A percentile compares a stretch with the other conserved stretches of the same genome.
Conservation (phyloP, 2,113 vertebrate species). For the Herpailurus yagouaroundi region DNA sequence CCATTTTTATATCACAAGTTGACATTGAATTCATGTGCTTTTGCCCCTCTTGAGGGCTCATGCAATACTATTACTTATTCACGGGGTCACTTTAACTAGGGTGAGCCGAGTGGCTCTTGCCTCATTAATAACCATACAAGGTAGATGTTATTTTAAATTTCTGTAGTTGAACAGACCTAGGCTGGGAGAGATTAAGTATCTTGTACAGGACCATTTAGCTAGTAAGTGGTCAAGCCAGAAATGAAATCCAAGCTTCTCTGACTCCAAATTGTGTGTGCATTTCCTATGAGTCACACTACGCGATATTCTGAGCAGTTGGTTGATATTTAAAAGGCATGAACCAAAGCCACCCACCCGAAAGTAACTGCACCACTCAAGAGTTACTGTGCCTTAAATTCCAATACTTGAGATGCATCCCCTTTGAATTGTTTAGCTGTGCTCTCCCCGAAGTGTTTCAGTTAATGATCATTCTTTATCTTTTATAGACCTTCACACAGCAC, state of each 20-base stretch:
- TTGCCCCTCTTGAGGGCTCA: background rate
- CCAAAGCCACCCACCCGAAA: conserved; percentile 51
- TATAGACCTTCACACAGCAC: background rate
- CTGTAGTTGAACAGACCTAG: background rate
- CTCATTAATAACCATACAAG: background rate
- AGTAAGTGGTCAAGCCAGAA: conserved; percentile 37
- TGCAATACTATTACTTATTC: background rate
- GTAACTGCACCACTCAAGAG: background rate
- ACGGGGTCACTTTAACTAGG: background rate
- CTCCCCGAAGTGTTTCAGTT: background rate
- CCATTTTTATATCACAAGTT: background rate
- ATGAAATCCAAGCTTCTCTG: conserved; percentile 36
- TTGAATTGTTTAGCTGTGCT: background rate
- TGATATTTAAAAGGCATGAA: conserved; percentile 60
- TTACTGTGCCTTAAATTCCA: background rate
- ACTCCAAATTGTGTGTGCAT: conserved; percentile 4
- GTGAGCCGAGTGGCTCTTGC: background rate
- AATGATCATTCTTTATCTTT: background rate
- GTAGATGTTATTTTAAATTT: background rate
- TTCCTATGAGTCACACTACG: conserved; percentile 60
- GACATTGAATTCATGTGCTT: background rate
- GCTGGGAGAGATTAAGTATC: conserved; percentile 16
- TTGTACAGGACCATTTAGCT: background rate
- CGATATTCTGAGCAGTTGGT: conserved; percentile 54
- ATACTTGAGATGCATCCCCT: background rate